phyloP scores from a whole-genome alignment of 2,888 invertebrate species.

The Chloroclystis v-ata region DNA sequence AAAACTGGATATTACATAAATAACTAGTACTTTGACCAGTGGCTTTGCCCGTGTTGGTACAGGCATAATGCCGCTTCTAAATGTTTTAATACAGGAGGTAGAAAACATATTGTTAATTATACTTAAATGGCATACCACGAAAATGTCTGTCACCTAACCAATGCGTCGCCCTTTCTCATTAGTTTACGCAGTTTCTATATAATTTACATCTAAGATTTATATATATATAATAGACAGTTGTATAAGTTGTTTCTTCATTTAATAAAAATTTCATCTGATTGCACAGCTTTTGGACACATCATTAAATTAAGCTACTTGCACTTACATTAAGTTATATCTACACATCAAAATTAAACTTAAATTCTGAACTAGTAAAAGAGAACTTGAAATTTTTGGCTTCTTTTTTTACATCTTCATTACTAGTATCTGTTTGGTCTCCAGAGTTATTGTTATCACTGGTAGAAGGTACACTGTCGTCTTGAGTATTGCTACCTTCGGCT shows the following conservation, averaged over 20 bases:
- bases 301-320: constrained; percentile 5
- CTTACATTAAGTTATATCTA: constrained; percentile 36
- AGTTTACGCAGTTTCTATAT: no score
- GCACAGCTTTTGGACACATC: constrained; percentile 11
- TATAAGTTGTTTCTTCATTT: neutral
- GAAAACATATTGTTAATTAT: no score
- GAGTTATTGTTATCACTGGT: constrained; percentile 16
- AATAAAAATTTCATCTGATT: constrained; percentile 11
- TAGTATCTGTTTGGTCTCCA: constrained; percentile 23
- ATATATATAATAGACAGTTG: neutral
- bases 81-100: no score
- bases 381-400: constrained; percentile 54
- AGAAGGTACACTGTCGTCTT: constrained; percentile 11
- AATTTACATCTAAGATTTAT: no score
- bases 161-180: no score
- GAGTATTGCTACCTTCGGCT: constrained; percentile 35
- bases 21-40: neutral
- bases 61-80: no score
- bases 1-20: neutral
- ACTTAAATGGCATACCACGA: no score
- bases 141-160: no score
- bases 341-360: constrained; percentile 82
- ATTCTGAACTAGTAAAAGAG: constrained; percentile 70
- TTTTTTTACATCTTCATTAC: constrained; percentile 28
- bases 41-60: no score